A percentile compares a stretch with the other conserved stretches of the same genome.
Conservation (phyloP, 2,113 vertebrate genomes). For the Uria aalge region DNA sequence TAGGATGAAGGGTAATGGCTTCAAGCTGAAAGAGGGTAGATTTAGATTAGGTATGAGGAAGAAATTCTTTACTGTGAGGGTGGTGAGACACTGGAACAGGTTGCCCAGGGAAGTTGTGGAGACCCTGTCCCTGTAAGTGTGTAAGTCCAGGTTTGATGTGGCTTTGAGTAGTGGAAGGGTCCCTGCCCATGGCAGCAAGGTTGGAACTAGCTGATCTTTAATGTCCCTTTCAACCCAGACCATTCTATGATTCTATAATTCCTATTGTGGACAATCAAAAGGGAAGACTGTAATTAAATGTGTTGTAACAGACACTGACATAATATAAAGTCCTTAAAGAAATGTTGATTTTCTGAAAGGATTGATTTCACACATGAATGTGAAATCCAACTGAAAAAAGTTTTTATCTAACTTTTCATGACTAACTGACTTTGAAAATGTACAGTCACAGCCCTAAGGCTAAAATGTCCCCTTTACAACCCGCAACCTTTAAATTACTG, state of each 20-base stretch:
- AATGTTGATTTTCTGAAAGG: not conserved
- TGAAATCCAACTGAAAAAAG: not conserved
- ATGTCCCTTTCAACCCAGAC: not conserved
- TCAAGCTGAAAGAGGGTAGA: not conserved
- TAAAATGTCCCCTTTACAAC: not conserved
- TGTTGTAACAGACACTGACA: not conserved
- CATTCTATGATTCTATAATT: not conserved
- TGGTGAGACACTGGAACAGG: not conserved
- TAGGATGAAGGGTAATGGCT: not conserved
- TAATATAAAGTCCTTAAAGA: not conserved
- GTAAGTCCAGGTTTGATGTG: not conserved
- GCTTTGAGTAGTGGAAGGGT: not conserved
- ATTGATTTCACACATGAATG: not conserved
- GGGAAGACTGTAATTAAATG: not conserved
- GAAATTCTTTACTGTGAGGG: not conserved
- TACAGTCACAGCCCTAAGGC: not conserved
- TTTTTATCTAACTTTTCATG: not conserved
- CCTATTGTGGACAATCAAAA: not conserved
- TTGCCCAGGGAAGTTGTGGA: not conserved
- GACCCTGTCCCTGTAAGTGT: not conserved
- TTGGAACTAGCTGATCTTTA: not conserved
- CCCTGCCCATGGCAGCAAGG: not conserved
- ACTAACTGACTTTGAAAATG: not conserved
- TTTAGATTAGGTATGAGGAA: not conserved
- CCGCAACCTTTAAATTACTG: not conserved